Evolutionary conservation across 2,888 invertebrate species (phyloP).

Genomic region (Ischnura elegans): DNA sequence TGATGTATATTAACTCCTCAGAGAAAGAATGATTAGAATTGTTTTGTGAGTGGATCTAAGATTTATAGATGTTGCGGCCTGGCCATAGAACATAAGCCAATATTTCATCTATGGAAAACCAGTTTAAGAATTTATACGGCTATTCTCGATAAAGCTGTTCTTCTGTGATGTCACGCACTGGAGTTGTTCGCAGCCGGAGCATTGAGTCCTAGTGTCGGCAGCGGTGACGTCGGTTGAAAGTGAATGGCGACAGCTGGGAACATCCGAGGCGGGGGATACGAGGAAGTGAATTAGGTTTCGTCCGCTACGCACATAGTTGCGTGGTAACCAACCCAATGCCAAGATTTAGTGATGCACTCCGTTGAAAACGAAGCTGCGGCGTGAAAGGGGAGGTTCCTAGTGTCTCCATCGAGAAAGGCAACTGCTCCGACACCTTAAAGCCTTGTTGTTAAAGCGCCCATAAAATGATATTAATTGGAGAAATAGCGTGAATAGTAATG

Average conservation of each 20-base stretch:
- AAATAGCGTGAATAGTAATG: constrained; percentile 57
- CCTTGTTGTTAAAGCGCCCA: constrained; percentile 64
- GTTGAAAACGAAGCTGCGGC: constrained; percentile 49
- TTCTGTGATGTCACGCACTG: constrained; percentile 57
- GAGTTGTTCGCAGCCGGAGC: constrained; percentile 55
- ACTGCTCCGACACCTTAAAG: constrained; percentile 63
- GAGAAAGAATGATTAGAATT: constrained; percentile 44
- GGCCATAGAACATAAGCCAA: constrained; percentile 41
- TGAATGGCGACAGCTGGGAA: constrained; percentile 44
- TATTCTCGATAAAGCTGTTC: constrained; percentile 62
- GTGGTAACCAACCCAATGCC: constrained; percentile 14
- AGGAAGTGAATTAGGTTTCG: neutral
- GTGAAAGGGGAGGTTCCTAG: constrained; percentile 1
- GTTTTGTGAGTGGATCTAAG: constrained; percentile 42
- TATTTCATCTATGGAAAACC: constrained; percentile 43
- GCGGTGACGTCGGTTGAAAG: constrained; percentile 42
- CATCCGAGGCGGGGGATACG: constrained; percentile 12
- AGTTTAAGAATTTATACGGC: constrained; percentile 57
- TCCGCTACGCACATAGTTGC: constrained; percentile 42
- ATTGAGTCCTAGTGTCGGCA: constrained; percentile 53
- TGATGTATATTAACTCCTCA: constrained; percentile 7
- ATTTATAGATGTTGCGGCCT: constrained; percentile 48
- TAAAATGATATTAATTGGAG: constrained; percentile 55
- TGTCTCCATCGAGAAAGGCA: constrained; percentile 55
- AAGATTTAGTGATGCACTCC: constrained; percentile 45